Conservation (phyloP, 2,113 vertebrate species). For the Acrocephalus kingi region DNA sequence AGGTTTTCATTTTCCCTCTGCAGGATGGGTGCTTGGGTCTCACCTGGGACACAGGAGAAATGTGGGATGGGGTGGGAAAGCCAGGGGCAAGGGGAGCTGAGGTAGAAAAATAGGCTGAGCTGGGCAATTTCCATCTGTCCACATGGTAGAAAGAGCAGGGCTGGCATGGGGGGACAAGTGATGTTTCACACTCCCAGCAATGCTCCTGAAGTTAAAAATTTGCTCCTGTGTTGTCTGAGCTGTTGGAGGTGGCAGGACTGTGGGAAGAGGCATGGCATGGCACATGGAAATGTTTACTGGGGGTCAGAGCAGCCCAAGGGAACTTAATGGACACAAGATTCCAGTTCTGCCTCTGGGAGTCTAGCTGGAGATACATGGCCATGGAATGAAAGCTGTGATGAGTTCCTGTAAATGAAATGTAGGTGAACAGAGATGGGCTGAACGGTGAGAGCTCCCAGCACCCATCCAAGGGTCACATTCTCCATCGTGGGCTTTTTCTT, state of each 20-base stretch:
- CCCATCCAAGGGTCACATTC: not conserved
- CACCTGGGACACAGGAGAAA: not conserved
- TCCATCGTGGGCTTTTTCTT: not conserved
- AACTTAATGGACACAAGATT: not conserved
- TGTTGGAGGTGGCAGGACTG: not conserved
- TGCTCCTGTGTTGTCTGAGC: not conserved
- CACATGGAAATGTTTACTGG: accelerated
- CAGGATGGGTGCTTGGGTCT: accelerated
- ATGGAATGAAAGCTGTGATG: accelerated
- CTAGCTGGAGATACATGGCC: not conserved
- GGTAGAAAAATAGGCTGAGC: not conserved
- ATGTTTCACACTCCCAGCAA: not conserved
- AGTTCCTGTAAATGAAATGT: not conserved
- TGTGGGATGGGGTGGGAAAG: not conserved
- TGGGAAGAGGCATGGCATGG: not conserved
- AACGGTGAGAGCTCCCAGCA: not conserved
- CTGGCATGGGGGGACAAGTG: not conserved
- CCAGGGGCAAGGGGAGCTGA: not conserved
- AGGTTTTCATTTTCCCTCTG: not conserved
- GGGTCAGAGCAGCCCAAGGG: not conserved
- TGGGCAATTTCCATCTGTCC: not conserved
- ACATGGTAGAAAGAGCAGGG: not conserved
- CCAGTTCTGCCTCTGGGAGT: accelerated
- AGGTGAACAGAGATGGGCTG: not conserved
- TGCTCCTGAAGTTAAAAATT: not conserved